phyloP scores from a whole-genome alignment of 2,888 invertebrate species.

The Diaprepes abbreviatus region DNA sequence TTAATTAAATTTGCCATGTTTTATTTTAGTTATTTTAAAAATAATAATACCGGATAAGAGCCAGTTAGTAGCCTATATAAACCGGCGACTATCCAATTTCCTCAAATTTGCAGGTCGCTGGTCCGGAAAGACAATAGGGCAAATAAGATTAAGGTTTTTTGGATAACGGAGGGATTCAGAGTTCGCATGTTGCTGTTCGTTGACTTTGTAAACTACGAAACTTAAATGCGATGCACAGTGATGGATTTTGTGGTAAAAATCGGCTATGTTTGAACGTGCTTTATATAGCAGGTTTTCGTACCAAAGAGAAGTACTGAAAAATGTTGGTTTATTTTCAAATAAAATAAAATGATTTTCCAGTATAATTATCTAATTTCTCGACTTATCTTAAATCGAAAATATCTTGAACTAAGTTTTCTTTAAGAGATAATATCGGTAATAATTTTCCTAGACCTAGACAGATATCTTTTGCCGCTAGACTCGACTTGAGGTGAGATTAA shows the following conservation, averaged over 20 bases:
- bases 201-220: slow-evolving; percentile 1
- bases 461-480: too few relatives aligned
- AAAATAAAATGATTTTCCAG: too few relatives aligned
- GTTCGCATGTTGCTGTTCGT: slow-evolving; percentile 7
- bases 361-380: too few relatives aligned
- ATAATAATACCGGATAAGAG: slow-evolving; percentile 62
- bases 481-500: too few relatives aligned
- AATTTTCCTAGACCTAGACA: too few relatives aligned
- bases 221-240: neutral
- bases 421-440: too few relatives aligned
- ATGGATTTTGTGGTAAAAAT: neutral
- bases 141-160: slow-evolving; percentile 35
- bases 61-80: slow-evolving; percentile 62
- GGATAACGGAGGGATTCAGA: neutral
- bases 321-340: too few relatives aligned
- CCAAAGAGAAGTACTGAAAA: too few relatives aligned
- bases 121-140: slow-evolving; percentile 63
- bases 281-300: too few relatives aligned
- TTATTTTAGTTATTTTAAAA: slow-evolving; percentile 43
- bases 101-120: slow-evolving; percentile 63
- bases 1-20: slow-evolving; percentile 1
- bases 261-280: neutral
- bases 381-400: too few relatives aligned
- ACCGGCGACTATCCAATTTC: slow-evolving; percentile 67
- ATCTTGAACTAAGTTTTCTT: too few relatives aligned